Base-by-base conservation (phyloP, 2,888 invertebrate genomes). In the Rhimphoctona megacephalus region DNA sequence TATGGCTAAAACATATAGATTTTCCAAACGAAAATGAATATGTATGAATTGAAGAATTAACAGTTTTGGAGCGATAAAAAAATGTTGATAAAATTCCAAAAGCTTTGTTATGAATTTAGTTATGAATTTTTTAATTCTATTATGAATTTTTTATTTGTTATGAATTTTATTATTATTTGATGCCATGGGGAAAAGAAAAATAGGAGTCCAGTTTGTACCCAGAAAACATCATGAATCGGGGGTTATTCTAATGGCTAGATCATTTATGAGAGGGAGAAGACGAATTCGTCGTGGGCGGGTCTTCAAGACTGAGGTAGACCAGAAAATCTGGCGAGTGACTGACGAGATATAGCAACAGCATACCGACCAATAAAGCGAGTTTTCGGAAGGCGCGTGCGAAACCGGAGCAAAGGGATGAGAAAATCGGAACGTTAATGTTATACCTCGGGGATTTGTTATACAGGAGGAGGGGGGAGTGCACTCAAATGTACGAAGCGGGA, bases 361-460 rank as follows among this genome's bases (percentile, higher is more conserved):
- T 17, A 36, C 66, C 66, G 52, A 66, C 77, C 66, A 78, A 78
- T 78, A 52, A 76, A 49, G 33, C 33, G 39, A 64, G 77, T 19
- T 78, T 52, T 36, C 64, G 61, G 77, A 66, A 78, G 66, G 66
- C 66, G 36, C 66, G 77, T 22, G 66, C 77, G 67, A 76, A 76
- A 64, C 54, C 11, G 69, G 25, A 39, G 69, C 54, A 17, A 57
- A 49, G 52, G 57, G 46, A 70, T 57, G 54, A 54, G 54, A 72
- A 33, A 61, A 61, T 80, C 70, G 9, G n/a, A 33, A 22, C 17
- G 52, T 8, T n/a, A 14, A 46, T 30, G 36, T 46, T 70, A 57
- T 70, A 69, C 17, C n/a, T 33, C 49, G 49, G 8, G n/a, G 49
- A 67, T 25, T 52, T 43, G 54, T n/a, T 33, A 33, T 36, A 39